Conservation (phyloP, 2,797 vertebrate genomes). For the Liasis olivaceus region DNA sequence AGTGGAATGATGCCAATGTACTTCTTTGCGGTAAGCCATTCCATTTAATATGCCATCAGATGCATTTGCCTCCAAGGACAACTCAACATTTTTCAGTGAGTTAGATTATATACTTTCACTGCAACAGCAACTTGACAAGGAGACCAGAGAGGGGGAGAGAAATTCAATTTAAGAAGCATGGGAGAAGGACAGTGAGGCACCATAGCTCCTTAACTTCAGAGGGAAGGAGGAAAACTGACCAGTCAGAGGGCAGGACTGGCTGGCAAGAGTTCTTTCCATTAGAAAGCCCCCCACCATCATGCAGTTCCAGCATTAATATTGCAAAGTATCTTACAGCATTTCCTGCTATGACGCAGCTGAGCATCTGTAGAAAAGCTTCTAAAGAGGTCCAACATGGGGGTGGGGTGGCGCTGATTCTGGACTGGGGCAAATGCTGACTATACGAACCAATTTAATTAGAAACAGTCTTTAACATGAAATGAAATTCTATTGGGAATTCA, state of each 20-base stretch:
- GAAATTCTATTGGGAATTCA: not conserved
- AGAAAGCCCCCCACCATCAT: not conserved
- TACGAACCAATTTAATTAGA: not conserved
- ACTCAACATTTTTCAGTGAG: not conserved
- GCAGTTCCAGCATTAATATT: not conserved
- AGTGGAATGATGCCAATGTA: not conserved
- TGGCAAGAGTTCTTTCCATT: not conserved
- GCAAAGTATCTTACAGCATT: not conserved
- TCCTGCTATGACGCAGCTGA: not conserved
- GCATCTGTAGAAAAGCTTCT: not conserved
- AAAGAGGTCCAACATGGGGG: not conserved
- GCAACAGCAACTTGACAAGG: not conserved
- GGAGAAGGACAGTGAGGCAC: not conserved
- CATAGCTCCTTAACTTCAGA: not conserved
- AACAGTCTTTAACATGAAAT: not conserved
- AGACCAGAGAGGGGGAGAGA: not conserved
- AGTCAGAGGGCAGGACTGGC: not conserved
- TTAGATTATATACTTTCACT: not conserved
- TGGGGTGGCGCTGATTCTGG: not conserved
- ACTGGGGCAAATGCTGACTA: not conserved
- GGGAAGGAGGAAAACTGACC: not conserved
- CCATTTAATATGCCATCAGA: not conserved
- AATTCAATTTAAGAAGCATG: not conserved
- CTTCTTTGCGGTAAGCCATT: not conserved
- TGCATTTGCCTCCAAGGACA: not conserved